Evolutionary conservation across 2,797 vertebrate species (phyloP), one percentile per base, ranked within the genome.

Genomic region (Chaenodraco wilsoni): DNA sequence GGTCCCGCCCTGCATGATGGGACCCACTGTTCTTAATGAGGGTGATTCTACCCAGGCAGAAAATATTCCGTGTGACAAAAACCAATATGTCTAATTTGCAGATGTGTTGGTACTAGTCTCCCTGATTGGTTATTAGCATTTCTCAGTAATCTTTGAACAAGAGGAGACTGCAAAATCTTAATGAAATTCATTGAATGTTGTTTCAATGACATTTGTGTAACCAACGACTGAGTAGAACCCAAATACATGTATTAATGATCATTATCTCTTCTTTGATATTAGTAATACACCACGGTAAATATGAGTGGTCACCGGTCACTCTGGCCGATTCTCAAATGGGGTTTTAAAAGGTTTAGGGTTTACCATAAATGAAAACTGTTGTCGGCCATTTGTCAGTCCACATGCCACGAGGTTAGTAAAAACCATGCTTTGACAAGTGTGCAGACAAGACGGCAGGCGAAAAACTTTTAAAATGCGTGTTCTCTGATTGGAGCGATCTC

Each of bases 281-380:
- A 33, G 23, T 51, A 40, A 45, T 7, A 21, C 21, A 31, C 52
- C 0, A 19, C 33, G 21, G 27, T 19, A 56, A 12, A 15, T 50
- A 13, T 58, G 21, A 49, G 23, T 3, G 40, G 9, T 21, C 13
- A 15, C 43, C 15, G 2, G 9, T 40, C 46, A 2, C n/a, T n/a
- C 1, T 14, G 7, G 15, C n/a, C n/a, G n/a, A 19, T 33, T 41
- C 27, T 40, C 4, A 59, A 13, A 21, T 52, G 57, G 44, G 14
- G 3, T 31, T 50, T 3, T 49, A 17, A 55, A 59, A 19, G 17
- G n/a, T n/a, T 44, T 64, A 13, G 57, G 15, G 59, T 68, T 72
- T 12, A n/a, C 45, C 16, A 21, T 59, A 23, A 52, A 21, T 50
- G 33, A 19, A 66, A 27, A 14, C 31, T 54, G 51, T 41, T 12